Evolutionary conservation across 2,888 invertebrate species (phyloP).

Genomic region (Steinernema scapterisci): DNA sequence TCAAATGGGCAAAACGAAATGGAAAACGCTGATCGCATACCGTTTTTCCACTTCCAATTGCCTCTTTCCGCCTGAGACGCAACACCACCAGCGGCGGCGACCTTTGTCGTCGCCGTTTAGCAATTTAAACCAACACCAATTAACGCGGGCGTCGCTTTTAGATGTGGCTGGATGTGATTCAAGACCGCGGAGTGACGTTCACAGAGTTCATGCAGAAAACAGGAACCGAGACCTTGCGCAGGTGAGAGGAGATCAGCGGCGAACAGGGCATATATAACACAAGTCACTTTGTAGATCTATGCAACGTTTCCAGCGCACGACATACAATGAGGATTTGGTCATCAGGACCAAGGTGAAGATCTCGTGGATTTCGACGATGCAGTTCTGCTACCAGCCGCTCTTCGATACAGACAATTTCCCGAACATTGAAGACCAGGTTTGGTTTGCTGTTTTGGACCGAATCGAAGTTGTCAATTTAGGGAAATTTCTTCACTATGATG

Average conservation of each 20-base stretch:
- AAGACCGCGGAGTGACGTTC: conserved; percentile 50
- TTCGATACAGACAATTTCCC: conserved; percentile 55
- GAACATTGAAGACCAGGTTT: conserved; percentile 57
- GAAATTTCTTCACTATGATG: conserved; percentile 61
- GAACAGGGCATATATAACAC: background rate
- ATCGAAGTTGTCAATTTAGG: conserved; percentile 47
- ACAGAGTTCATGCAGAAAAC: conserved; percentile 54
- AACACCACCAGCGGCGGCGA: background rate
- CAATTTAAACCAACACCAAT: conserved; percentile 5
- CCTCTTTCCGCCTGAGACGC: too few relatives aligned
- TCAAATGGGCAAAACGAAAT: background rate
- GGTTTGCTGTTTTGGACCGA: background rate
- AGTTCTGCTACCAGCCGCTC: conserved; percentile 61
- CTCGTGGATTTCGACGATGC: conserved; percentile 62
- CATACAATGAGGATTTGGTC: conserved; percentile 42
- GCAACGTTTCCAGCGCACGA: conserved; percentile 36
- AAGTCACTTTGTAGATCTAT: conserved; percentile 38
- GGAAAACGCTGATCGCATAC: background rate
- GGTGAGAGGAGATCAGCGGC: background rate
- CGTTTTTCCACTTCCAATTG: background rate
- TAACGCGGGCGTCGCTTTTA: conserved; percentile 27
- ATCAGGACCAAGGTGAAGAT: conserved; percentile 41
- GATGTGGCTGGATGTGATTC: conserved; percentile 54
- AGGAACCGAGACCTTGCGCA: background rate
- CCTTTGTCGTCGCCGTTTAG: background rate